A percentile compares a stretch with the other conserved stretches of the same genome.
Evolutionary conservation across 2,797 vertebrate genomes (phyloP).

Genomic region (Pagetopsis macropterus): DNA sequence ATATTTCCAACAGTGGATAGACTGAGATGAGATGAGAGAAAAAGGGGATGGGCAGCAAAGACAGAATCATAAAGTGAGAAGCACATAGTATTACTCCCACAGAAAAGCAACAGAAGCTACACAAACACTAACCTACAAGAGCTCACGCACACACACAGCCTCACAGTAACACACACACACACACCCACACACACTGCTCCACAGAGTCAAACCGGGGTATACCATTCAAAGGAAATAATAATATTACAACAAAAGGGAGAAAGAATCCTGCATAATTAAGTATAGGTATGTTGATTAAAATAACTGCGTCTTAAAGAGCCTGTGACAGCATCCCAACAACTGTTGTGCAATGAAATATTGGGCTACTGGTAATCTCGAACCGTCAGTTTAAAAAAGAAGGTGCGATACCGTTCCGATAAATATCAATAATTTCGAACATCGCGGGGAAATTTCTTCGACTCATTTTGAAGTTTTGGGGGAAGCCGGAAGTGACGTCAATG

Average conservation of each 20-base stretch:
- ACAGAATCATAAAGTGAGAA: constrained; percentile 54
- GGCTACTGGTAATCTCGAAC: no score
- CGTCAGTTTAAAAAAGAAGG: no score
- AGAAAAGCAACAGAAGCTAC: constrained; percentile 61
- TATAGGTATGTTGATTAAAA: background rate
- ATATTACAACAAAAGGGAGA: constrained; percentile 21
- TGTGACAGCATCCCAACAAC: no score
- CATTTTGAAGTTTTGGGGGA: no score
- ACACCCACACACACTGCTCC: constrained; percentile 70
- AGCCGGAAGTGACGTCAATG: no score
- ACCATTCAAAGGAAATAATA: constrained; percentile 46
- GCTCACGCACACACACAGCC: background rate
- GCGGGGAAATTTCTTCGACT: no score
- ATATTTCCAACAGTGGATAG: constrained; percentile 29
- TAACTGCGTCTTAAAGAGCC: background rate
- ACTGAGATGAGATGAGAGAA: constrained; percentile 56
- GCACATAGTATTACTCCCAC: constrained; percentile 50
- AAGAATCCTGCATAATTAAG: constrained; percentile 26
- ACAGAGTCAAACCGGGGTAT: constrained; percentile 63
- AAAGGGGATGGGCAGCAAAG: constrained; percentile 47
- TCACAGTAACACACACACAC: constrained; percentile 34
- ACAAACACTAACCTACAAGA: constrained; percentile 18
- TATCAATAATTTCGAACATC: no score
- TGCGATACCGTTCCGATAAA: no score
- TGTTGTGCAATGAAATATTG: no score